Conservation (phyloP, 64 coral and sea anemone genomes). For the Pocillopora damicornis region DNA sequence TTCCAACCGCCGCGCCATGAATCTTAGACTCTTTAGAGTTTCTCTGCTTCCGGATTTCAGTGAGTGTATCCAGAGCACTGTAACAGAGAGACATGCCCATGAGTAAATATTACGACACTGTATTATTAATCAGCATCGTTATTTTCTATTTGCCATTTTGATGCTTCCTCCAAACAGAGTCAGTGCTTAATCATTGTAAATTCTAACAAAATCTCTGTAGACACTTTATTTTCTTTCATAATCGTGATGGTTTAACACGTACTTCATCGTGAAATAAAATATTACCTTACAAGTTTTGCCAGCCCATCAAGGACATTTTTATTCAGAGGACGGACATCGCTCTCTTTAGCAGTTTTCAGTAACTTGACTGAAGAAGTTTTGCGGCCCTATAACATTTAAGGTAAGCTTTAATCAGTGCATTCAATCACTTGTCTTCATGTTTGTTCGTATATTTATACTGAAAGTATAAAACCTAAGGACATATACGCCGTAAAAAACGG, state of each 20-base stretch:
- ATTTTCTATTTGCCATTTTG: too few relatives aligned
- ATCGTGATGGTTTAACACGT: too few relatives aligned
- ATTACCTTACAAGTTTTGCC: conserved; percentile 23
- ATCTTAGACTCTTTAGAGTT: conserved; percentile 7
- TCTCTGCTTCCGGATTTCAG: conserved; percentile 4
- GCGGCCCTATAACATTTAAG: not conserved
- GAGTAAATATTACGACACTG: too few relatives aligned
- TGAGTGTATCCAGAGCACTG: conserved; percentile 5
- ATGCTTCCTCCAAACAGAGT: too few relatives aligned
- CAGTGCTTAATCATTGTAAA: too few relatives aligned
- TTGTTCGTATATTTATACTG: too few relatives aligned
- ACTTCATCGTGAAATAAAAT: not conserved
- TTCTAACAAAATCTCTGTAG: too few relatives aligned
- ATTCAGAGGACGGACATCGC: not conserved
- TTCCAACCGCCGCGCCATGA: conserved; percentile 21
- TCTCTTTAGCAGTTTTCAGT: not conserved
- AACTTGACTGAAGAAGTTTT: not conserved
- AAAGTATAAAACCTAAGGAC: too few relatives aligned
- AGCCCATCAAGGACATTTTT: conserved; percentile 9
- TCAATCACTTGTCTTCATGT: not conserved
- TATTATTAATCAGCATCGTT: too few relatives aligned
- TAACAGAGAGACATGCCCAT: not conserved
- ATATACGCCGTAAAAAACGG: too few relatives aligned
- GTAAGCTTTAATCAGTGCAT: not conserved
- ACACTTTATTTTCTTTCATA: too few relatives aligned